Evolutionary conservation across 2,113 vertebrate species (phyloP).

Genomic region (Pteruthius melanotis): DNA sequence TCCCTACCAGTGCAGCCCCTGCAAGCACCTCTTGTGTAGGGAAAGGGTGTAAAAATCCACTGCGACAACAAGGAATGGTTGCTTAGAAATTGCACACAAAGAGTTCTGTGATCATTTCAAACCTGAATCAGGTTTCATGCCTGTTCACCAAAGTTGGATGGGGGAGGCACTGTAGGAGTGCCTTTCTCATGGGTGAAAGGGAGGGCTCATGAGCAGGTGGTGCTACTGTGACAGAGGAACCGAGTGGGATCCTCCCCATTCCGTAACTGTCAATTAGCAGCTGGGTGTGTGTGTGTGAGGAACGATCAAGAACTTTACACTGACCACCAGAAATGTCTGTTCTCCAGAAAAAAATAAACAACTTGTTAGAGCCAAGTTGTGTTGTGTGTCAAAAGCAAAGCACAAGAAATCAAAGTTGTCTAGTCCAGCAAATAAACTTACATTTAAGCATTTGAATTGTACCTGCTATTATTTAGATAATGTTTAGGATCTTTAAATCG

Average conservation of each 20-base stretch:
- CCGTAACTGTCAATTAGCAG: background rate
- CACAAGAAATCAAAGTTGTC: background rate
- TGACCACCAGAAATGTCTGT: background rate
- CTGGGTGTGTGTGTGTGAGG: background rate
- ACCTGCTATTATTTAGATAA: background rate
- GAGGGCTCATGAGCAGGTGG: background rate
- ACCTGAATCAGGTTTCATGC: background rate
- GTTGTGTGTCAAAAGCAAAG: background rate
- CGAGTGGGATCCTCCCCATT: background rate
- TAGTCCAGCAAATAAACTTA: background rate
- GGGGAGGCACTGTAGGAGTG: background rate
- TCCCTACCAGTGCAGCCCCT: background rate
- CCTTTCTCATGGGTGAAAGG: background rate
- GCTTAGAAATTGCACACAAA: background rate
- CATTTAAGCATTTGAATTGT: background rate
- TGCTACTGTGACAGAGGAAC: background rate
- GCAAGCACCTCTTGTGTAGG: background rate
- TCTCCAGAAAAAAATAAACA: background rate
- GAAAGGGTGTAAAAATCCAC: background rate
- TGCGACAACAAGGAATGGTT: background rate
- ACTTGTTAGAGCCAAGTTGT: background rate
- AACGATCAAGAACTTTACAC: background rate
- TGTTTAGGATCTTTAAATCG: background rate
- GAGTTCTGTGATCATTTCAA: background rate
- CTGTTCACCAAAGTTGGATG: background rate